Percentiles rank a stretch among this genome's conserved stretches.
Conservation (phyloP, 2,888 invertebrate species). For the Pristionchus exspectatus region DNA sequence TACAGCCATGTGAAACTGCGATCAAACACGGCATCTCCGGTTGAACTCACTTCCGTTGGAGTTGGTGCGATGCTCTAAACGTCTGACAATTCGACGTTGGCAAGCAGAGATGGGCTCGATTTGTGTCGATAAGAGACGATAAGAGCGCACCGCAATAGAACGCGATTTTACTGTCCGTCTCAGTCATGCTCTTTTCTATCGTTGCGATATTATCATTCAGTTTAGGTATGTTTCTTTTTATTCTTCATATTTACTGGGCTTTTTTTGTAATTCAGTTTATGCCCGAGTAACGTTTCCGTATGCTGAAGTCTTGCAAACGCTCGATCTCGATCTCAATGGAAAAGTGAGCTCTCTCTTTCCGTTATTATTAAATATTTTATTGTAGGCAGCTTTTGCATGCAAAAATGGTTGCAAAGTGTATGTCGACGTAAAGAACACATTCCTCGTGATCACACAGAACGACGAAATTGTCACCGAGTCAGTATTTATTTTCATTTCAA, state of each 20-base stretch:
- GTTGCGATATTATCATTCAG: background rate
- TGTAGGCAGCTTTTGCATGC: background rate
- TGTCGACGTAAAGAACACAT: background rate
- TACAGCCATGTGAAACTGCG: too few relatives aligned
- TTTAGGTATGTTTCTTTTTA: background rate
- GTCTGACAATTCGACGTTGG: background rate
- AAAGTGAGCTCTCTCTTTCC: too few relatives aligned
- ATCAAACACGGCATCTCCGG: too few relatives aligned
- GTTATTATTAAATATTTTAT: background rate
- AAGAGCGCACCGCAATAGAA: background rate
- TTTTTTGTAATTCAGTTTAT: background rate
- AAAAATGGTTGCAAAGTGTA: background rate
- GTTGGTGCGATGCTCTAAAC: background rate
- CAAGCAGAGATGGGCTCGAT: background rate
- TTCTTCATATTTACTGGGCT: background rate
- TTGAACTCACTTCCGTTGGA: too few relatives aligned
- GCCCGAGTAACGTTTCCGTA: background rate
- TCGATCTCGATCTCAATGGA: background rate
- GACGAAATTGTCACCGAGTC: background rate
- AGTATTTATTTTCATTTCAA: background rate
- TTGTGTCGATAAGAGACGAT: background rate
- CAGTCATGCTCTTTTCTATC: background rate
- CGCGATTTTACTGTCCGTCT: background rate
- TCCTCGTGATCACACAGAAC: background rate
- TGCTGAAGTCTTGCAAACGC: background rate